Evolutionary conservation across 2,113 vertebrate species (phyloP), one percentile per base, ranked within the genome.

Genomic region (Sylvilagus bachmani): DNA sequence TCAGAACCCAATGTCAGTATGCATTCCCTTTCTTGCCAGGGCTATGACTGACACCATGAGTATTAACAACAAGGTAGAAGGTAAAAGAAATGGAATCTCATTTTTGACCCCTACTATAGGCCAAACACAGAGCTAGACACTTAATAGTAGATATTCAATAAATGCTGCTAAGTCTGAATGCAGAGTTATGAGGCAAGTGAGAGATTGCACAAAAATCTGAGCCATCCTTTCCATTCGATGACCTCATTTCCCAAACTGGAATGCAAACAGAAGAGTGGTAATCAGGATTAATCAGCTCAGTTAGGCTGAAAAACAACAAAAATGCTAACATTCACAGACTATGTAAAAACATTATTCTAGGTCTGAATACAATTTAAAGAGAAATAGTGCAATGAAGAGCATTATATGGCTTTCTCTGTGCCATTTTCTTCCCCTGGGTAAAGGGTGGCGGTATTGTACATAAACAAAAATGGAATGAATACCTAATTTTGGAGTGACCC

Each of bases 301-400:
- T 31, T 49, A 83, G 33, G 36, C 71, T 64, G 38, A 38, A 69
- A 25, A 87, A 58, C 10, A 33, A 61, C 53, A 86, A 58, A 78
- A 58, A 49, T 58, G 3, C 29, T 19, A 53, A 5, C 3, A n/a
- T 62, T 81, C 78, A 73, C 81, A 19, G 19, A 89, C 82, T 4
- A 67, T 51, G 10, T 70, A 58, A 94, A 58, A 83, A 66, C 67
- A 33, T 6, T 61, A 12, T 75, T 67, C n/a, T 80, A 58, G 19
- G 58, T 95, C 82, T 85, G 33, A 83, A 44, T 79, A 55, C 85
- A 75, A 69, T 66, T 24, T 51, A 85, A 81, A 84, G 21, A 75
- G 33, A 80, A 93, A 83, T 83, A 53, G 36, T 58, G 22, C 12
- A 49, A 25, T 16, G 83, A 89, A 81, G 33, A 80, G 17, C 6